These are phyloP conservation scores for Chrysaora quinquecirrha DNA, from an alignment of 30 jellyfish, hydroid and myxozoan species.

Conservation along the genomic window DNA sequence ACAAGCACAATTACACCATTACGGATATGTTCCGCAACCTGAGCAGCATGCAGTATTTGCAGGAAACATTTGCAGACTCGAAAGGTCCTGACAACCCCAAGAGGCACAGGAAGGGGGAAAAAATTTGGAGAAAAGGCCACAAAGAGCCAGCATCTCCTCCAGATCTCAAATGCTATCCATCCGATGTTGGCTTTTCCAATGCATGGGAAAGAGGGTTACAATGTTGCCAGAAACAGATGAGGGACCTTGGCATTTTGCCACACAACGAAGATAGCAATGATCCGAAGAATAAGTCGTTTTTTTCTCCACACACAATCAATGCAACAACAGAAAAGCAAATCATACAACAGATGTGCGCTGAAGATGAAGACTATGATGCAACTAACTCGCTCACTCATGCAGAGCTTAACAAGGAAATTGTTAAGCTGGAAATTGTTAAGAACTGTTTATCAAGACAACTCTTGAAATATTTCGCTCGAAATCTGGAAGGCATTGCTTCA, in stretches of 20 bases:
- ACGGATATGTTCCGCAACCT: slow-evolving; percentile 34
- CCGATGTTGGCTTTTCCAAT: slow-evolving; percentile 5
- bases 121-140: slow-evolving; percentile 33
- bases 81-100: slow-evolving; percentile 49
- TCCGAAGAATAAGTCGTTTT: slow-evolving; percentile 10
- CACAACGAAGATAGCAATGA: not conserved
- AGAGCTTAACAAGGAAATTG: not conserved
- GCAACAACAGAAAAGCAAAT: slow-evolving; percentile 34
- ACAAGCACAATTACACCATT: slow-evolving; percentile 37
- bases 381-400: not conserved
- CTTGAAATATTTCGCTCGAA: no score
- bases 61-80: slow-evolving; percentile 37
- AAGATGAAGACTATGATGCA: not conserved
- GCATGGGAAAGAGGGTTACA: slow-evolving; percentile 33
- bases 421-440: not conserved
- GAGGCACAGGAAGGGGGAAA: slow-evolving; percentile 15
- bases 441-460: slow-evolving; percentile 1
- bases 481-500: no score
- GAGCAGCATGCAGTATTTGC: slow-evolving; percentile 24
- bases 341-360: slow-evolving; percentile 13
- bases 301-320: slow-evolving; percentile 3
- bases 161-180: slow-evolving; percentile 1
- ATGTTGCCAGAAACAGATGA: not conserved
- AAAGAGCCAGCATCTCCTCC: not conserved
- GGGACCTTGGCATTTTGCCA: slow-evolving; percentile 16